phyloP scores from a whole-genome alignment of 2,888 invertebrate genomes.

The Polydesmus complanatus region DNA sequence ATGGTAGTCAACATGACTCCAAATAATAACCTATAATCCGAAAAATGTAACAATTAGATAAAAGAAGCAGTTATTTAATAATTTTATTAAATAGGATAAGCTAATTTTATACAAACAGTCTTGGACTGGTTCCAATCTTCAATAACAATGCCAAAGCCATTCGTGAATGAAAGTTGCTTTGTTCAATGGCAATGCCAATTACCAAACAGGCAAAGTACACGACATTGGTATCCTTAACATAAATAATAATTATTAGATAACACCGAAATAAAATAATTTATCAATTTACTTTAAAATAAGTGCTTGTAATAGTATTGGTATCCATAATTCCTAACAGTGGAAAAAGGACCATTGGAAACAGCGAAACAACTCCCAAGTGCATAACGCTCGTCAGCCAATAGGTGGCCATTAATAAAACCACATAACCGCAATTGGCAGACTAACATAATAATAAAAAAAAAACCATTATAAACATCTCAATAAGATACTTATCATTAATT shows the following conservation, averaged over 20 bases:
- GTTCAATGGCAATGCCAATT: constrained; percentile 11
- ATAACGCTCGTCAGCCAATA: constrained; percentile 10
- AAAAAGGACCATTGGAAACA: constrained; percentile 12
- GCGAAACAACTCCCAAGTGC: constrained; percentile 11
- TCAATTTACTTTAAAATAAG: constrained; percentile 44
- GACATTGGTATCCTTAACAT: constrained; percentile 24
- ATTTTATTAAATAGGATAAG: too few species aligned
- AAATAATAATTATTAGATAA: constrained; percentile 15
- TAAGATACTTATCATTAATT: too few species aligned
- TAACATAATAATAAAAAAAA: background rate
- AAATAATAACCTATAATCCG: constrained; percentile 2
- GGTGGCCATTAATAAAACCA: constrained; percentile 6
- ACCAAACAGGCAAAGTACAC: constrained; percentile 20
- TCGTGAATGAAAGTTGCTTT: constrained; percentile 6
- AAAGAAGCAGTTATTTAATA: background rate
- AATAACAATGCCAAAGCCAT: constrained; percentile 20
- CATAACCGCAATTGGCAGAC: constrained; percentile 13
- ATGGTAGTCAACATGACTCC: constrained; percentile 10
- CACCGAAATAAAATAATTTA: too few species aligned
- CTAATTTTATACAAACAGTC: too few species aligned
- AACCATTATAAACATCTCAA: background rate
- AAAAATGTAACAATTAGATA: background rate
- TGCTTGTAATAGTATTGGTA: constrained; percentile 13
- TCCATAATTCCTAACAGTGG: constrained; percentile 18
- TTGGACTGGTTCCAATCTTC: constrained; percentile 23